These are phyloP conservation scores for Tenthredo scrophulariae DNA, from an alignment of 2,888 invertebrate species.

Conservation along the genomic window DNA sequence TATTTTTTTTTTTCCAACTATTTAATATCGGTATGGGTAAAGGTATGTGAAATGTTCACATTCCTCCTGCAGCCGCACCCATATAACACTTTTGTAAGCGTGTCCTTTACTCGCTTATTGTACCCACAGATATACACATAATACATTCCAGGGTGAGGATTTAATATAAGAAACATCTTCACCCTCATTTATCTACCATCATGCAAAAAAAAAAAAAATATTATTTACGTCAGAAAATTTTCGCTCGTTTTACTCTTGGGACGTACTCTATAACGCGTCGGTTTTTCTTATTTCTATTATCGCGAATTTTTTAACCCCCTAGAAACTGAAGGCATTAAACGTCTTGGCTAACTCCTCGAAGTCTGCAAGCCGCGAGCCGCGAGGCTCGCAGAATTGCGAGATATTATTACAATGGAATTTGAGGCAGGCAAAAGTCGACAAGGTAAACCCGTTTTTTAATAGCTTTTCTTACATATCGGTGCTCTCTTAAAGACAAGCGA, in stretches of 20 bases:
- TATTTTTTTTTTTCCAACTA: background rate
- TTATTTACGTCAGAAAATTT: background rate
- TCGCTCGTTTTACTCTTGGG: background rate
- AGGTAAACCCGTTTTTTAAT: slow-evolving; percentile 45
- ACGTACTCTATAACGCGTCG: background rate
- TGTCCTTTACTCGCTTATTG: background rate
- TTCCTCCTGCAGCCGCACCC: slow-evolving; percentile 41
- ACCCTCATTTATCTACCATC: slow-evolving; percentile 4
- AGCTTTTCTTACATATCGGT: background rate
- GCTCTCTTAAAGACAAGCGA: background rate
- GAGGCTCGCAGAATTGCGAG: background rate
- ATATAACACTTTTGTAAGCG: slow-evolving; percentile 13
- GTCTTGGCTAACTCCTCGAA: background rate
- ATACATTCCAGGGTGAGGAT: background rate
- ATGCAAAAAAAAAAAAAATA: background rate
- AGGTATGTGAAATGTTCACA: slow-evolving; percentile 14
- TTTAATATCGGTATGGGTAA: background rate
- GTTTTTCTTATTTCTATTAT: background rate
- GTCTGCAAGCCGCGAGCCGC: background rate
- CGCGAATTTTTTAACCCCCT: background rate
- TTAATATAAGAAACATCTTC: background rate
- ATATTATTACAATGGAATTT: slow-evolving; percentile 45
- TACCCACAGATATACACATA: background rate
- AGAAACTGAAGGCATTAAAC: background rate
- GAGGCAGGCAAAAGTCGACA: slow-evolving; percentile 6